Conservation (phyloP, 2,113 vertebrate genomes). For the Pyrgilauda ruficollis region DNA sequence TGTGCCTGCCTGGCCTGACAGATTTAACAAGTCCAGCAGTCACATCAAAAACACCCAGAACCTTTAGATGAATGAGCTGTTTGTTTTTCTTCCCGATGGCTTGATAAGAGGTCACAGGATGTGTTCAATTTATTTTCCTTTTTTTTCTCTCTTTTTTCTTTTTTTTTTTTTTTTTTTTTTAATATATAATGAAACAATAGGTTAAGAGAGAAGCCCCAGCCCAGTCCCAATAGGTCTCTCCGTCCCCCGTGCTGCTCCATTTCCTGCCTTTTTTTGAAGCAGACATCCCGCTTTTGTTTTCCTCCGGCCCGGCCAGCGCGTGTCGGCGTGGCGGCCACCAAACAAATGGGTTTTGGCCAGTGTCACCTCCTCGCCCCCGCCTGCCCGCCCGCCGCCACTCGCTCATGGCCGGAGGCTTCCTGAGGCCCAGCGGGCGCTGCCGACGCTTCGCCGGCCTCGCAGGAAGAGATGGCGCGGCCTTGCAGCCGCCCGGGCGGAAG, state of each 20-base stretch:
- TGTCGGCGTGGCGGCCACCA: conserved; percentile 67
- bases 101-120: conserved; percentile 88
- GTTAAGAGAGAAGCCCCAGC: conserved; percentile 66
- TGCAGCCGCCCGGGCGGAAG: conserved; percentile 41
- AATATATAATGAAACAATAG: conserved; percentile 85
- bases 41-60: conserved; percentile 44
- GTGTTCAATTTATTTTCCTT: conserved; percentile 69
- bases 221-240: conserved; percentile 78
- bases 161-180: conserved; percentile 63
- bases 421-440: conserved; percentile 65
- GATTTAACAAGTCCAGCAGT: background rate
- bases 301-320: conserved; percentile 62
- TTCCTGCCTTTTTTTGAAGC: conserved; percentile 74
- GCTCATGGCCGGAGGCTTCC: conserved; percentile 56
- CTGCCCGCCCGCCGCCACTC: background rate
- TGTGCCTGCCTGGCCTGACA: background rate
- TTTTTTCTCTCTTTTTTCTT: conserved; percentile 49
- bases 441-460: conserved; percentile 71
- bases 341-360: conserved; percentile 64
- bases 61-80: conserved; percentile 41
- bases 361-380: conserved; percentile 73
- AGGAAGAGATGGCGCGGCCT: conserved; percentile 72
- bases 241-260: conserved; percentile 61
- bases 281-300: conserved; percentile 83
- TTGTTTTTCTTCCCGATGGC: conserved; percentile 62